Conservation (phyloP, 2,113 vertebrate genomes). For the Heterotilapia buettikoferi region DNA sequence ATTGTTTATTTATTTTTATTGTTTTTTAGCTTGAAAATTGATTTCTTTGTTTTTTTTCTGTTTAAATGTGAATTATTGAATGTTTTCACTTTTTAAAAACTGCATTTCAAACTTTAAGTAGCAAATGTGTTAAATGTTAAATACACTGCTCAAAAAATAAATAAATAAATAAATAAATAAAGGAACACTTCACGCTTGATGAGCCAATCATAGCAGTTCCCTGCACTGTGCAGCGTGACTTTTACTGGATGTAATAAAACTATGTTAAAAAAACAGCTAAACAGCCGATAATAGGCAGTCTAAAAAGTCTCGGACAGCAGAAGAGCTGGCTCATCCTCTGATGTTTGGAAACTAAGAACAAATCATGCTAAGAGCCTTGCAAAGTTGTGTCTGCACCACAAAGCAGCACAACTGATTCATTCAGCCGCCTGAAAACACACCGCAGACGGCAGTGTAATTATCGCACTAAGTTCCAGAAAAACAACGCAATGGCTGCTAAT, state of each 20-base stretch:
- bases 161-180: not conserved
- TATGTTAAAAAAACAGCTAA: not conserved
- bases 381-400: not conserved
- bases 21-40: not conserved
- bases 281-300: accelerated
- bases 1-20: not conserved
- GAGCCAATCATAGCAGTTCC: not conserved
- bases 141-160: not conserved
- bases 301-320: not conserved
- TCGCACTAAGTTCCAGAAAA: not conserved
- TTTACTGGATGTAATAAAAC: not conserved
- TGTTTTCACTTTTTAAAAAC: not conserved
- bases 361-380: not conserved
- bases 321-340: not conserved
- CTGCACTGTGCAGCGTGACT: accelerated
- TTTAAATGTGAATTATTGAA: not conserved
- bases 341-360: not conserved
- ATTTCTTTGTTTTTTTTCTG: not conserved
- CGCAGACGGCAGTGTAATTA: not conserved
- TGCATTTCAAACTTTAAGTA: not conserved
- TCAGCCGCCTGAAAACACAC: not conserved
- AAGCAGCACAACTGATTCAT: not conserved
- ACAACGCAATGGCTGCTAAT: not conserved
- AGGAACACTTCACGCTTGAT: not conserved
- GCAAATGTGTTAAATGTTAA: not conserved